These are phyloP conservation scores for Datnioides undecimradiatus DNA, from an alignment of 2,113 vertebrate genomes.

Conservation along the genomic window DNA sequence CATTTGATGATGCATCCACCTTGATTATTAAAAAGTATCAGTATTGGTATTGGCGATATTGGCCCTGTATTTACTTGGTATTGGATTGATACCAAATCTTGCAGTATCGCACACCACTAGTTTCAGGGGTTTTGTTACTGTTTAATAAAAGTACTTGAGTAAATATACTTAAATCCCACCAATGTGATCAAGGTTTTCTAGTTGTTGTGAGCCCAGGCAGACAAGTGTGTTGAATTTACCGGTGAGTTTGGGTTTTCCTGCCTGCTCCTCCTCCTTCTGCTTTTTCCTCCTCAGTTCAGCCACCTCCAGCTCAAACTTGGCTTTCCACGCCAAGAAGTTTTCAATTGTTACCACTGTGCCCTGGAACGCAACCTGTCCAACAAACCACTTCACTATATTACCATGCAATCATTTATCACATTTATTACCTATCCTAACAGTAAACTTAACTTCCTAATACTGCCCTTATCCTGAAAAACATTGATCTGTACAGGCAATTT, in stretches of 20 bases:
- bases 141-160: too few species aligned
- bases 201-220: too few species aligned
- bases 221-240: too few species aligned
- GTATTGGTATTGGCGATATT: too few species aligned
- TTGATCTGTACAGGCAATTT: neutral
- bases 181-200: too few species aligned
- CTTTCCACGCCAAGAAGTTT: slow-evolving; percentile 96
- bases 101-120: too few species aligned
- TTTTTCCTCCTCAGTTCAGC: slow-evolving; percentile 90
- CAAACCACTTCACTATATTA: slow-evolving; percentile 11
- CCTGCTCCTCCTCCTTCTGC: slow-evolving; percentile 95
- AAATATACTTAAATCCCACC: too few species aligned
- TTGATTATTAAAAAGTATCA: too few species aligned
- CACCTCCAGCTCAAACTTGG: slow-evolving; percentile 92
- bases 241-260: slow-evolving; percentile 92
- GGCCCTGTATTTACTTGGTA: too few species aligned
- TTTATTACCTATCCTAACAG: neutral
- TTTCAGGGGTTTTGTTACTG: too few species aligned
- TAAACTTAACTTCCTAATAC: neutral
- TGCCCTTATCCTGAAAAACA: neutral
- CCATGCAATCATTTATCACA: neutral
- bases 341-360: slow-evolving; percentile 98
- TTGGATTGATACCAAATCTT: too few species aligned
- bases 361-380: slow-evolving; percentile 88
- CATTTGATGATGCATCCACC: too few species aligned